Percentiles rank a stretch among this genome's conserved stretches.
phyloP scores from a whole-genome alignment of 2,113 vertebrate species.

The Hipposideros armiger region DNA sequence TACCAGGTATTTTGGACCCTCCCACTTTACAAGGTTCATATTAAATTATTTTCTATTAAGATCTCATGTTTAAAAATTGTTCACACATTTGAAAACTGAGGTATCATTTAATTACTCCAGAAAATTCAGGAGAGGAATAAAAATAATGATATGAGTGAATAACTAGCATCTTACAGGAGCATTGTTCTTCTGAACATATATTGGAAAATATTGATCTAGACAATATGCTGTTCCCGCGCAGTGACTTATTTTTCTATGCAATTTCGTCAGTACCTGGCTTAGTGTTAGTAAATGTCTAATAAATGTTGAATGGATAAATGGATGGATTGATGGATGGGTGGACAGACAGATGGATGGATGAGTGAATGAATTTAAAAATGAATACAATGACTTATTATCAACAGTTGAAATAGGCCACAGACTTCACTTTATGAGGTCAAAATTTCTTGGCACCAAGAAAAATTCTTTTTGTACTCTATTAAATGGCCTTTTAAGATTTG shows the following conservation, averaged over 20 bases:
- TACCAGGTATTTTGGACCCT: background rate
- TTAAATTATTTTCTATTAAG: conserved; percentile 28
- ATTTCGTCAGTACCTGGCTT: background rate
- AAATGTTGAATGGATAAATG: background rate
- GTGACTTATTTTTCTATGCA: conserved; percentile 14
- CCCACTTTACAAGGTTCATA: background rate
- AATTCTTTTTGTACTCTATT: conserved; percentile 67
- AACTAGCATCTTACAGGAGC: background rate
- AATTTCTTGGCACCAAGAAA: conserved; percentile 65
- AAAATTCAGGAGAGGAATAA: background rate
- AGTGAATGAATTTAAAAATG: conserved; percentile 49
- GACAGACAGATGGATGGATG: background rate
- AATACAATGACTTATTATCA: conserved; percentile 61
- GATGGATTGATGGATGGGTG: background rate
- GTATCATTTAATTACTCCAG: background rate
- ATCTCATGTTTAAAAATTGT: background rate
- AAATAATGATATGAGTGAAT: background rate
- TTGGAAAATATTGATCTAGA: conserved; percentile 37
- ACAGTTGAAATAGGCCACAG: conserved; percentile 57
- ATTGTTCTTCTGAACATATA: background rate
- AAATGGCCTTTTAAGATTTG: conserved; percentile 64
- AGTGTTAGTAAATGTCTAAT: background rate
- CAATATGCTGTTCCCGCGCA: background rate
- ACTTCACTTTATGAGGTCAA: conserved; percentile 72
- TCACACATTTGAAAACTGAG: background rate